Evolutionary conservation across 2,888 invertebrate species (phyloP).

Genomic region (Microplitis deprimator): DNA sequence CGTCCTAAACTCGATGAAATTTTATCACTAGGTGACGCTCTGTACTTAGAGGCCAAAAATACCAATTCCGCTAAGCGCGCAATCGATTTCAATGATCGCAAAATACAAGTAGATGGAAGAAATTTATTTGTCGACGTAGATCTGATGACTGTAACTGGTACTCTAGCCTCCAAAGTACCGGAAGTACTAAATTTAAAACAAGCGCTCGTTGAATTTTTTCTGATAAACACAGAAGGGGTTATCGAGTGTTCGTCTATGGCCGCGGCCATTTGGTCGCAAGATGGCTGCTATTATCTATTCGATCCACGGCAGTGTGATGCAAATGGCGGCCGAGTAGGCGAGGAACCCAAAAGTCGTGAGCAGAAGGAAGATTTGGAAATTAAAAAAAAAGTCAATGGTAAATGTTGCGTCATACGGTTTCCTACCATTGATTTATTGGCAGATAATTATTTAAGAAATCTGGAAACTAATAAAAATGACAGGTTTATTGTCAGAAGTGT

Average conservation of each 20-base stretch:
- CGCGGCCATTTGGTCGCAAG: conserved; percentile 76
- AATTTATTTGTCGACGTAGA: conserved; percentile 61
- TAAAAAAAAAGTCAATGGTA: conserved; percentile 55
- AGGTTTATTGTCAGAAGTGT: conserved; percentile 60
- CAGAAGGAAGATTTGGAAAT: conserved; percentile 32
- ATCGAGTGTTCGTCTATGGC: conserved; percentile 62
- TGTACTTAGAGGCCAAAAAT: conserved; percentile 53
- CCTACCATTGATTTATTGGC: conserved; percentile 52
- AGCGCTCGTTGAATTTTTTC: conserved; percentile 63
- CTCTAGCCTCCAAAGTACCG: conserved; percentile 59
- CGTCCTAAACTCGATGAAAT: conserved; percentile 62
- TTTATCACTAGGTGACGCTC: conserved; percentile 57
- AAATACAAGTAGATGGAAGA: conserved; percentile 53
- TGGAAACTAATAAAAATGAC: conserved; percentile 57
- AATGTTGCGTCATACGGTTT: conserved; percentile 62
- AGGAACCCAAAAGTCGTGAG: conserved; percentile 48
- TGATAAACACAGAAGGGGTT: conserved; percentile 59
- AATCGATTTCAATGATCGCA: conserved; percentile 56
- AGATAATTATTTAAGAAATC: conserved; percentile 55
- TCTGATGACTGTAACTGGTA: conserved; percentile 61
- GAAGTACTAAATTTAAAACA: conserved; percentile 58
- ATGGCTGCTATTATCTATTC: conserved; percentile 75
- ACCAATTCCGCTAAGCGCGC: conserved; percentile 58
- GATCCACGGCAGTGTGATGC: conserved; percentile 73
- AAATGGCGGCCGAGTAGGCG: conserved; percentile 61